These are phyloP conservation scores for Nemotelus pantherinus DNA, from an alignment of 2,888 invertebrate genomes.

Conservation along the genomic window DNA sequence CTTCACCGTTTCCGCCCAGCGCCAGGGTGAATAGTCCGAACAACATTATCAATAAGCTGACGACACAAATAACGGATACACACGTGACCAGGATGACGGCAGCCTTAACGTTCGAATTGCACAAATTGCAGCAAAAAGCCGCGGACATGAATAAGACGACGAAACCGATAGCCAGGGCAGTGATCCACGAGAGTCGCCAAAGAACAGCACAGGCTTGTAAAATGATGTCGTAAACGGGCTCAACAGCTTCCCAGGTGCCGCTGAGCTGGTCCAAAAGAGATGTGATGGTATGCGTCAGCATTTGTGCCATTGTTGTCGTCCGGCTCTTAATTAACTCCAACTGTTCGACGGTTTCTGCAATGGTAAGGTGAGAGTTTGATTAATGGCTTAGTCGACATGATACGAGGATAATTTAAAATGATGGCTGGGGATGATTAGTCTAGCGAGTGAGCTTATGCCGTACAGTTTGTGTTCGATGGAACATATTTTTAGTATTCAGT, in stretches of 20 bases:
- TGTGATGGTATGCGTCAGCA: constrained; percentile 61
- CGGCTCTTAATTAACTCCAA: constrained; percentile 62
- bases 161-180: constrained; percentile 60
- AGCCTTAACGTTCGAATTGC: constrained; percentile 62
- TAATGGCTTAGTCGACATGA: constrained; percentile 19
- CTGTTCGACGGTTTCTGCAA: constrained; percentile 62
- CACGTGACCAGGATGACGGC: constrained; percentile 60
- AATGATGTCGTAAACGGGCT: constrained; percentile 59
- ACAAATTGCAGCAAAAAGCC: constrained; percentile 62
- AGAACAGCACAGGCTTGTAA: constrained; percentile 60
- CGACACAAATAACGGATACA: constrained; percentile 60
- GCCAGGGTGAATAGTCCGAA: constrained; percentile 61
- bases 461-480: no score
- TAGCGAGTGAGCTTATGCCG: no score
- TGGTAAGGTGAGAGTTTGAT: constrained; percentile 36
- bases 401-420: background rate
- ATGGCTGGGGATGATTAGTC: no score
- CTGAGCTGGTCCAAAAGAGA: constrained; percentile 59
- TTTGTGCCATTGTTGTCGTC: constrained; percentile 62
- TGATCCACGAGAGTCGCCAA: constrained; percentile 62
- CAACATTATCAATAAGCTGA: constrained; percentile 60
- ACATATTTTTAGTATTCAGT: no score
- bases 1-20: constrained; percentile 64
- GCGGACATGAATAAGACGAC: constrained; percentile 61
- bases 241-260: constrained; percentile 59